Evolutionary conservation across 2,113 vertebrate species (phyloP).

Genomic region (Proteles cristata): DNA sequence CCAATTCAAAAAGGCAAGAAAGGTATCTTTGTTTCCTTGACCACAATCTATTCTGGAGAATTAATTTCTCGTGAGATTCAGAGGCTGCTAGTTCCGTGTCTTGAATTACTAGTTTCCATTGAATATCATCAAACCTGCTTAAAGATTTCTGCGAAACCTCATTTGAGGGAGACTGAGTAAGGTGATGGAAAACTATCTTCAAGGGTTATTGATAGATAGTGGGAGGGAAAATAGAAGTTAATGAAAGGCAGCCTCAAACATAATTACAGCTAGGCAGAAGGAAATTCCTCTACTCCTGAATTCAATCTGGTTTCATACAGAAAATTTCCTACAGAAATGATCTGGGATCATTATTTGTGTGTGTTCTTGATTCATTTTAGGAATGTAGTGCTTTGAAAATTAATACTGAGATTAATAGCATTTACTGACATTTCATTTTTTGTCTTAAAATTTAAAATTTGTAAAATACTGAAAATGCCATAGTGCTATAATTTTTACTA

Average conservation of each 20-base stretch:
- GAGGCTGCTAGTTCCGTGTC: neutral
- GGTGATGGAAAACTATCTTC: neutral
- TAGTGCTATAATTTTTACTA: neutral
- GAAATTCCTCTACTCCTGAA: neutral
- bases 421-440: neutral
- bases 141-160: neutral
- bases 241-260: neutral
- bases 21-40: neutral
- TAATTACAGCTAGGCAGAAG: neutral
- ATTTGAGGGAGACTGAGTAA: neutral
- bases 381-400: neutral
- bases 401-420: neutral
- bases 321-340: neutral
- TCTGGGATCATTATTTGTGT: neutral
- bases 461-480: neutral
- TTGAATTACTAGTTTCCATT: slow-evolving; percentile 1
- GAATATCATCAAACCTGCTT: neutral
- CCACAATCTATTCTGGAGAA: neutral
- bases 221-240: neutral
- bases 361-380: neutral
- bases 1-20: neutral
- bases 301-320: neutral
- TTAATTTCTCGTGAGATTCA: neutral
- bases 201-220: neutral
- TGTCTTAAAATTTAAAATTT: neutral